Percentiles rank a stretch among this genome's conserved stretches.
phyloP scores from a whole-genome alignment of 2,888 invertebrate species.

The Tuberolachnus salignus region DNA sequence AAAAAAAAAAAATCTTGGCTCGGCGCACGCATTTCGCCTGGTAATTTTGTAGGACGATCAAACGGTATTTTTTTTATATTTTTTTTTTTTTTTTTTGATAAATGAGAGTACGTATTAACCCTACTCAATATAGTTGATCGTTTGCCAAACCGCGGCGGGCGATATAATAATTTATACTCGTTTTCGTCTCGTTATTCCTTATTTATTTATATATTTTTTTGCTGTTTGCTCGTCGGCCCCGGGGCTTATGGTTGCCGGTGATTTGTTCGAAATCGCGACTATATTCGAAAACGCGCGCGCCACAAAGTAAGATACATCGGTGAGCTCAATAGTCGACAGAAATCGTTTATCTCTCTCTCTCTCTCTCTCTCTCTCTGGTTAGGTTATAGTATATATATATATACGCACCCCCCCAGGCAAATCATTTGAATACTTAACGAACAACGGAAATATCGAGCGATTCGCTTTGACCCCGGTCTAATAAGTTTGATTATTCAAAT shows the following conservation, averaged over 20 bases:
- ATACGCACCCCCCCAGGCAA: conserved; percentile 9
- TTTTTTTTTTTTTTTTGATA: neutral
- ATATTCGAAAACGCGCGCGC: too few species aligned
- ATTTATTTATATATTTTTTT: too few species aligned
- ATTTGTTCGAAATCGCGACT: neutral
- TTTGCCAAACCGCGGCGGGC: neutral
- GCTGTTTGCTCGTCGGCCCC: neutral
- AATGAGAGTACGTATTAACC: conserved; percentile 1
- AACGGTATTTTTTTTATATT: too few species aligned
- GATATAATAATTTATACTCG: conserved; percentile 27
- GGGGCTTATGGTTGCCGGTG: neutral
- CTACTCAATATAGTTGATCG: neutral
- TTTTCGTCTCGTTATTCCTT: neutral
- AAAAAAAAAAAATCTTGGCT: conserved; percentile 19
- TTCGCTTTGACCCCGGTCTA: conserved; percentile 22
- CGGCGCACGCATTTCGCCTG: neutral
- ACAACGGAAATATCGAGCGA: conserved; percentile 30
- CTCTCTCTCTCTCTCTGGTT: too few species aligned
- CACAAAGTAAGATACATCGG: conserved; percentile 9
- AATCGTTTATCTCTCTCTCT: too few species aligned
- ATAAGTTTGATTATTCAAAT: conserved; percentile 45
- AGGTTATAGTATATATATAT: too few species aligned
- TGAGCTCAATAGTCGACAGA: conserved; percentile 1
- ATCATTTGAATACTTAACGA: conserved; percentile 49
- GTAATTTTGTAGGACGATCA: neutral